Conservation (phyloP, 2,113 vertebrate species). For the Neopipo cinnamomea region DNA sequence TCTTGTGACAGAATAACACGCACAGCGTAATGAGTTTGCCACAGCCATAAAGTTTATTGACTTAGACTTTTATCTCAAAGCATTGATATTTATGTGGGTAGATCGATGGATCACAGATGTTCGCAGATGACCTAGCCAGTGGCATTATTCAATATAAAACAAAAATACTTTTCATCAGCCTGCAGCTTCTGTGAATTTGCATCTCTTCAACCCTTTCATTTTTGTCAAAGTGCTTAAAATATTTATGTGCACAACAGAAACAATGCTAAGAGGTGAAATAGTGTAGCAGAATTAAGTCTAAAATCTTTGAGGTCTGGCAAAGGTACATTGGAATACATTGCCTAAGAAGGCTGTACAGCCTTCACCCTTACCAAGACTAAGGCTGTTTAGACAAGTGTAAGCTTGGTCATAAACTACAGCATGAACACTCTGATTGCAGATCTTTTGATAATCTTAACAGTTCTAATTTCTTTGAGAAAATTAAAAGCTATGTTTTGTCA, state of each 20-base stretch:
- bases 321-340: neutral
- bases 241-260: neutral
- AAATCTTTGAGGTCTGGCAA: neutral
- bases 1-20: neutral
- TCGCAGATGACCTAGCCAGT: conserved; percentile 18
- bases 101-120: conserved; percentile 8
- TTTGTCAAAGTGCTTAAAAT: neutral
- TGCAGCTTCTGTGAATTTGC: neutral
- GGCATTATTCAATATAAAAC: neutral
- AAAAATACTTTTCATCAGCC: conserved; percentile 7
- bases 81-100: conserved; percentile 1
- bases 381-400: neutral
- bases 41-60: conserved; percentile 19
- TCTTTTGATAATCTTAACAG: neutral
- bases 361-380: neutral
- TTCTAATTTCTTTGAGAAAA: neutral
- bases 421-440: neutral
- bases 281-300: neutral
- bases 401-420: neutral
- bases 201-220: neutral
- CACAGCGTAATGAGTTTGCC: neutral
- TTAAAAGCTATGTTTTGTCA: neutral
- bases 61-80: conserved; percentile 24
- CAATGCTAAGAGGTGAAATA: neutral
- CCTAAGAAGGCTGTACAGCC: neutral